Evolutionary conservation across 2,888 invertebrate genomes (phyloP), one percentile per base, ranked within the genome.

Genomic region (Trichacis sp.): DNA sequence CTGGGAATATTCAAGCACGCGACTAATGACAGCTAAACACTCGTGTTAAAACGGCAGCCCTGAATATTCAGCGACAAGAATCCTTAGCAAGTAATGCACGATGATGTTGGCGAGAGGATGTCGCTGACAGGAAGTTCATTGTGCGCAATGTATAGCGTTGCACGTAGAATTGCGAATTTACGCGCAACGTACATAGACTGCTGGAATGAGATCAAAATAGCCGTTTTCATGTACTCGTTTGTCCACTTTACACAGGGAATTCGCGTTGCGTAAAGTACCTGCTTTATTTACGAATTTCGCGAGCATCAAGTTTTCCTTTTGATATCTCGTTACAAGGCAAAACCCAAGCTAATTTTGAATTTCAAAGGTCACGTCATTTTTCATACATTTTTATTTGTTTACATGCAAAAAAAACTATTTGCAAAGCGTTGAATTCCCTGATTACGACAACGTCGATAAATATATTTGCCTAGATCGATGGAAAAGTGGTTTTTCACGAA

Each of bases 61-160:
- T 49, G 70, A 70, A 65, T 75, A 75, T 70, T 12, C 68, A 70
- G 30, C 53, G 64, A 63, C 64, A 71, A 64, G 78, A 79, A 78
- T 75, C 77, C 79, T 70, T 76, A 78, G 75, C 64, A 73, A 74
- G 71, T 75, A 67, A 63, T 46, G 54, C 51, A 43, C n/a, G 62
- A 57, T 68, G 64, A 61, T 64, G 61, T 63, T 64, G 55, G 68
- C 71, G 72, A 80, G 77, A 81, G 80, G 81, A 80, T 81, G 77
- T 77, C 75, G 71, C 69, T 73, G 69, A 61, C 80, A 80, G 81
- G 81, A 81, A 81, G 80, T 80, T 76, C 77, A 81, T 81, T 81
- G 81, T 81, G 73, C 72, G 71, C 71, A 69, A 60, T 67, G 69
- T 75, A 75, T 74, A 74, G 69, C 70, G 70, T 78, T 76, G 74